Evolutionary conservation across 2,888 invertebrate species (phyloP).

Genomic region (Tenodera sinensis): DNA sequence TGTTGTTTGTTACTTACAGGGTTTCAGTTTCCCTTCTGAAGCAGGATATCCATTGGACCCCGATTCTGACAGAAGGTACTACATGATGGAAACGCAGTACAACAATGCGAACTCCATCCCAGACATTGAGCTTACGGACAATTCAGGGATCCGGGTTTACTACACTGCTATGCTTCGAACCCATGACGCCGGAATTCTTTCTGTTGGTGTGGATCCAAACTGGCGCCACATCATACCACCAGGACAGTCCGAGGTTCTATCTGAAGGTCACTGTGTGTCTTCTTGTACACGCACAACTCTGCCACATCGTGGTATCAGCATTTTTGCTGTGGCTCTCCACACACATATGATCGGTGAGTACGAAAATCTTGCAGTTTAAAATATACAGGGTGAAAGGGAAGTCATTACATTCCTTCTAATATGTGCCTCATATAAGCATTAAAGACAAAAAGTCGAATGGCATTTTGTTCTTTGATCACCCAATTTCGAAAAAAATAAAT

Average conservation of each 20-base stretch:
- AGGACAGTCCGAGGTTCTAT: conserved; percentile 61
- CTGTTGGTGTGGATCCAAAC: conserved; percentile 65
- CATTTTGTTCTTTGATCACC: too few relatives aligned
- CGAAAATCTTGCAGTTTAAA: not conserved
- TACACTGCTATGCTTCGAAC: conserved; percentile 61
- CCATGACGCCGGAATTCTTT: conserved; percentile 67
- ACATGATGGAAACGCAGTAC: conserved; percentile 70
- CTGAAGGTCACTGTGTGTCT: conserved; percentile 66
- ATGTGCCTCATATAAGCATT: too few relatives aligned
- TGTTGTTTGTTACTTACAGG: conserved; percentile 41
- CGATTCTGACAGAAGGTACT: conserved; percentile 55
- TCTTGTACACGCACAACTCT: conserved; percentile 64
- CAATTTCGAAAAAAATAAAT: too few relatives aligned
- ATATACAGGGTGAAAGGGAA: too few relatives aligned
- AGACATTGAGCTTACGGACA: conserved; percentile 53
- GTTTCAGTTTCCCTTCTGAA: conserved; percentile 61
- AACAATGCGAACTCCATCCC: conserved; percentile 48
- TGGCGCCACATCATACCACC: conserved; percentile 72
- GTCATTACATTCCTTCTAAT: too few relatives aligned
- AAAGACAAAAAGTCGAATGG: too few relatives aligned
- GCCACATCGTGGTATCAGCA: conserved; percentile 60
- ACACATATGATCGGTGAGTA: conserved; percentile 50
- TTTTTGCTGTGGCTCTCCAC: conserved; percentile 68
- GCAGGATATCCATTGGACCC: conserved; percentile 68
- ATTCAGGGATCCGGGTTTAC: conserved; percentile 63